Percentiles rank a stretch among this genome's conserved stretches.
Evolutionary conservation across 35 echinoderm and acorn worm genomes (phyloP).

Genomic region (Heliocidaris erythrogramma): DNA sequence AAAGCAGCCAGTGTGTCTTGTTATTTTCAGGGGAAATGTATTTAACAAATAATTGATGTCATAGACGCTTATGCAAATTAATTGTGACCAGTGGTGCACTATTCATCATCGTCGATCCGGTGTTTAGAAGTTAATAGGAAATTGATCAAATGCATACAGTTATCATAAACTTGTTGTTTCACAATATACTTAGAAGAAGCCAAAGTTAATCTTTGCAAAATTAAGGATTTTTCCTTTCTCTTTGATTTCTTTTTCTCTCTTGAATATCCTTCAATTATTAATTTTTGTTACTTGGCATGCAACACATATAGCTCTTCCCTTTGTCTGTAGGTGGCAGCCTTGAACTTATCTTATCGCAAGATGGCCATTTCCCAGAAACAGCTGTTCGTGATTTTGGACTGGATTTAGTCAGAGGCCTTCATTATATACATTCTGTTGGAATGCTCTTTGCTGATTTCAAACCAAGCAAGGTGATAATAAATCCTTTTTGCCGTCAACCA

Average conservation of each 20-base stretch:
- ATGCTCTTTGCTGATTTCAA: conserved; percentile 86
- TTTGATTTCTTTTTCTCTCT: background rate
- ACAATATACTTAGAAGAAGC: background rate
- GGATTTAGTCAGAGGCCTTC: conserved; percentile 86
- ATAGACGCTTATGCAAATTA: no score
- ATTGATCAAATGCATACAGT: no score
- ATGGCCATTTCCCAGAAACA: conserved; percentile 85
- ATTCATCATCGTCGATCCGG: background rate
- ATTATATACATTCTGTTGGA: conserved; percentile 96
- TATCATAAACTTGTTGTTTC: no score
- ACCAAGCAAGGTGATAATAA: conserved; percentile 81
- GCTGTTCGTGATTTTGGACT: conserved; percentile 81
- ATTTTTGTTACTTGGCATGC: background rate
- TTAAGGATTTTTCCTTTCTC: background rate
- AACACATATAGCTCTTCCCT: background rate
- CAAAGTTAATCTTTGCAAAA: background rate
- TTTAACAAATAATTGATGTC: no score
- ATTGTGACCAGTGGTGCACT: no score
- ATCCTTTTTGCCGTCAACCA: background rate
- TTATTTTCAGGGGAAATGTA: no score
- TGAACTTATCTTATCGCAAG: conserved; percentile 72
- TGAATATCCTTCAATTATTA: background rate
- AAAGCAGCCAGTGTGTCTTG: no score
- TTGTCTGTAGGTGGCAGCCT: conserved; percentile 73
- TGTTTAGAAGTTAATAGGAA: no score